These are phyloP conservation scores for Anthoscopus minutus DNA, from an alignment of 2,113 vertebrate genomes.

Conservation along the genomic window DNA sequence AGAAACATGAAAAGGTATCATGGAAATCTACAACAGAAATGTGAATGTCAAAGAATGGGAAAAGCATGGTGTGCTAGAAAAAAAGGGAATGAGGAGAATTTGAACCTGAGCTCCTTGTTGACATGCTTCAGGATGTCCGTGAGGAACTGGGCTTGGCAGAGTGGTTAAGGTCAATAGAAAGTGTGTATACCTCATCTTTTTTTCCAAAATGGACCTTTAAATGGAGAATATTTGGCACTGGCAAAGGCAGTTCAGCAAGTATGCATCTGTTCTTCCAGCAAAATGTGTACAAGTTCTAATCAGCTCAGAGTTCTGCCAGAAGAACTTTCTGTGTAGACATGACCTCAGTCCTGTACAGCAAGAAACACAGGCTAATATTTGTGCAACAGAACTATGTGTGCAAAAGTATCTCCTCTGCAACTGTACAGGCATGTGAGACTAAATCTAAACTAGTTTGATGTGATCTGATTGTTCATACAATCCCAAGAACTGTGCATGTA, in stretches of 20 bases:
- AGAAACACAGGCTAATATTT: not conserved
- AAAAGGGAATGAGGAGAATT: not conserved
- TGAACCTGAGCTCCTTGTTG: not conserved
- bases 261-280: not conserved
- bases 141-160: not conserved
- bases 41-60: not conserved
- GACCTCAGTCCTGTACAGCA: slow-evolving; percentile 14
- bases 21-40: not conserved
- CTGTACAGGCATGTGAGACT: not conserved
- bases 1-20: not conserved
- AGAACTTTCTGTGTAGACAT: slow-evolving; percentile 19
- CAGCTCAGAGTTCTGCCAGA: not conserved
- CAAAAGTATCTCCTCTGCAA: not conserved
- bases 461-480: not conserved
- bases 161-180: not conserved
- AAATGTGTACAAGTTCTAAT: not conserved
- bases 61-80: not conserved
- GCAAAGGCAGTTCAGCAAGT: not conserved
- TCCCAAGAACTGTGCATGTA: not conserved
- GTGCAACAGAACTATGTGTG: not conserved
- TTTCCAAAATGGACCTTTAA: not conserved
- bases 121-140: not conserved
- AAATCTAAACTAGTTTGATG: not conserved
- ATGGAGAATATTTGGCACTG: not conserved
- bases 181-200: not conserved